Evolutionary conservation across 2,113 vertebrate genomes (phyloP).

Genomic region (Osmerus mordax): DNA sequence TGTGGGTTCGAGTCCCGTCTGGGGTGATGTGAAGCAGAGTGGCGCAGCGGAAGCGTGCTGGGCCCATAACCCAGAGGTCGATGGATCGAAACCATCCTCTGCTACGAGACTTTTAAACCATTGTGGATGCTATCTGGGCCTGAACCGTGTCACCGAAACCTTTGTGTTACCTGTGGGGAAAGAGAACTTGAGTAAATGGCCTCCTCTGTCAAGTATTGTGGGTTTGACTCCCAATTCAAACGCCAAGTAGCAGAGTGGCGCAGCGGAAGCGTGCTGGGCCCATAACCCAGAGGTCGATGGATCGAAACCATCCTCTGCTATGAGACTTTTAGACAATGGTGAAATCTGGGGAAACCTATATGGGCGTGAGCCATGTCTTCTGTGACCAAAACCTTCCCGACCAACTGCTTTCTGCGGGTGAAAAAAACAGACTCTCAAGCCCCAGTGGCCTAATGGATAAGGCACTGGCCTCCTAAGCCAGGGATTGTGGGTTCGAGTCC

Average conservation of each 20-base stretch:
- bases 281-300: slow-evolving; percentile 42
- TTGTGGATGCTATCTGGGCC: no score
- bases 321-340: no score
- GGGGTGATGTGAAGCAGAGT: slow-evolving; percentile 21
- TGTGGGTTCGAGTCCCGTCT: slow-evolving; percentile 7
- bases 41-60: slow-evolving; percentile 38
- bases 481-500: not conserved
- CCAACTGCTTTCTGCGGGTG: no score
- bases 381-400: no score
- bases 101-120: not conserved
- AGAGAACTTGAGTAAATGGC: no score
- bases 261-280: slow-evolving; percentile 43
- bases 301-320: not conserved
- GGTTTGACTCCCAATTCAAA: no score
- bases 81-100: slow-evolving; percentile 40
- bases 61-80: slow-evolving; percentile 40
- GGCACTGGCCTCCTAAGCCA: slow-evolving; percentile 8
- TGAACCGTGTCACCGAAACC: no score
- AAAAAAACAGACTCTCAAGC: no score
- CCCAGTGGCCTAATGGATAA: slow-evolving; percentile 6
- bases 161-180: no score
- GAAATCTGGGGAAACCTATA: no score
- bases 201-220: no score
- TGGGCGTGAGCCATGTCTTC: no score
- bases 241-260: slow-evolving; percentile 32